These are phyloP conservation scores for Laupala kohalensis DNA, from an alignment of 1,140 invertebrate species.

Conservation along the genomic window DNA sequence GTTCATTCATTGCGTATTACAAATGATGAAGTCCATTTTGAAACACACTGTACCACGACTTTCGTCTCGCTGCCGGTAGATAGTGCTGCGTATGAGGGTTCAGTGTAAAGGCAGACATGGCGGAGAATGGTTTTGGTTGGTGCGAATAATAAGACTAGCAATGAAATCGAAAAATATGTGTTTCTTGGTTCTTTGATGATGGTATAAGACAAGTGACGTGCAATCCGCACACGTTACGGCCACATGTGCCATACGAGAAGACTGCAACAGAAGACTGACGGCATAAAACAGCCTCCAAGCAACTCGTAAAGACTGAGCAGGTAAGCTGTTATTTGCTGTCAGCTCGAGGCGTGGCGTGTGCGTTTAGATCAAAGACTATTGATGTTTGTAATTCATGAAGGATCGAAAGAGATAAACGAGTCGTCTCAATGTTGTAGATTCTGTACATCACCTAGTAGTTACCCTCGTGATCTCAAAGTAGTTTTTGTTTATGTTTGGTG, in stretches of 20 bases:
- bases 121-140: neutral
- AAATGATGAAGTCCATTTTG: no score
- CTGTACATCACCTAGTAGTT: neutral
- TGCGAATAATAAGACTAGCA: slow-evolving; percentile 9
- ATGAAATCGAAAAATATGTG: slow-evolving; percentile 6
- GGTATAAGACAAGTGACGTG: slow-evolving; percentile 13
- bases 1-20: no score
- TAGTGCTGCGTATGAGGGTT: neutral
- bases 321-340: slow-evolving; percentile 8
- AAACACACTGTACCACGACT: neutral
- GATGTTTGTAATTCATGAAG: no score
- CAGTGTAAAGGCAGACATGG: slow-evolving; percentile 8
- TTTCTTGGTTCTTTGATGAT: slow-evolving; percentile 7
- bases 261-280: slow-evolving; percentile 14
- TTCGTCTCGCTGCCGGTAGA: neutral
- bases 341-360: slow-evolving; percentile 2
- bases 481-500: neutral
- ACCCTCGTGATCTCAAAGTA: neutral
- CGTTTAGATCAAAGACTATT: no score
- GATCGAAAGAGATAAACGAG: no score
- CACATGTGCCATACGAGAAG: slow-evolving; percentile 14
- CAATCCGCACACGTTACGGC: slow-evolving; percentile 12
- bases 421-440: no score
- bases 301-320: slow-evolving; percentile 11
- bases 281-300: neutral